phyloP scores from a whole-genome alignment of 2,888 invertebrate species.

The Steinernema carpocapsae region DNA sequence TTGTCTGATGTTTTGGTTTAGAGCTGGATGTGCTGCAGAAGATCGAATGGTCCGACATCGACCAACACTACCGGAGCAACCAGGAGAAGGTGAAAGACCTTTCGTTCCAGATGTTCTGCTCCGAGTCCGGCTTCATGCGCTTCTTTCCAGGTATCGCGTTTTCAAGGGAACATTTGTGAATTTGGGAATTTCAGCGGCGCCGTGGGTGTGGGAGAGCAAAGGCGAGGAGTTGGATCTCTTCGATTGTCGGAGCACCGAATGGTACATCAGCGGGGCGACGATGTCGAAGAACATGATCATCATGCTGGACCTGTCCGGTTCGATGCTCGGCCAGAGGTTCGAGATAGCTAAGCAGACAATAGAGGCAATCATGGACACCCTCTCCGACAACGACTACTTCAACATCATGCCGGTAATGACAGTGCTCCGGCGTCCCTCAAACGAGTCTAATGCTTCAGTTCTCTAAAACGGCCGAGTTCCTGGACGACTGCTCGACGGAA shows the following conservation, averaged over 20 bases:
- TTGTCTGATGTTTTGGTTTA: conserved; percentile 57
- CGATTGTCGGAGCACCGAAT: conserved; percentile 76
- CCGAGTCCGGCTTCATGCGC: conserved; percentile 87
- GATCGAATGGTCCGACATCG: conserved; percentile 85
- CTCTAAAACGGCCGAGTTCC: conserved; percentile 77
- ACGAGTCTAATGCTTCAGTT: conserved; percentile 72
- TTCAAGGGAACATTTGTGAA: too few relatives aligned
- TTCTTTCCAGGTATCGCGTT: conserved; percentile 83
- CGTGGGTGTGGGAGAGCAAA: conserved; percentile 67
- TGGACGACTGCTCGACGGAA: conserved; percentile 80
- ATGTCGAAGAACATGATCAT: conserved; percentile 96
- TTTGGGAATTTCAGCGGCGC: conserved; percentile 51
- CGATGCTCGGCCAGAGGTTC: conserved; percentile 88
- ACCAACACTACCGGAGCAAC: conserved; percentile 74
- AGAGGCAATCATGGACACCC: conserved; percentile 85
- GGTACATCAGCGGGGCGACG: conserved; percentile 88
- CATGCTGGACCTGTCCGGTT: conserved; percentile 90
- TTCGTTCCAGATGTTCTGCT: conserved; percentile 94
- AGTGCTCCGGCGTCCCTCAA: not conserved
- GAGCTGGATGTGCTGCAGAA: conserved; percentile 85
- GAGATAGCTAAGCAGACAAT: conserved; percentile 91
- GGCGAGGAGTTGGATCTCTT: conserved; percentile 76
- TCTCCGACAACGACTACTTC: conserved; percentile 96
- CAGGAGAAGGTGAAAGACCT: conserved; percentile 66
- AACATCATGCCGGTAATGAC: conserved; percentile 79